Evolutionary conservation across 2,797 vertebrate genomes (phyloP).

Genomic region (Anomalospiza imberbis): DNA sequence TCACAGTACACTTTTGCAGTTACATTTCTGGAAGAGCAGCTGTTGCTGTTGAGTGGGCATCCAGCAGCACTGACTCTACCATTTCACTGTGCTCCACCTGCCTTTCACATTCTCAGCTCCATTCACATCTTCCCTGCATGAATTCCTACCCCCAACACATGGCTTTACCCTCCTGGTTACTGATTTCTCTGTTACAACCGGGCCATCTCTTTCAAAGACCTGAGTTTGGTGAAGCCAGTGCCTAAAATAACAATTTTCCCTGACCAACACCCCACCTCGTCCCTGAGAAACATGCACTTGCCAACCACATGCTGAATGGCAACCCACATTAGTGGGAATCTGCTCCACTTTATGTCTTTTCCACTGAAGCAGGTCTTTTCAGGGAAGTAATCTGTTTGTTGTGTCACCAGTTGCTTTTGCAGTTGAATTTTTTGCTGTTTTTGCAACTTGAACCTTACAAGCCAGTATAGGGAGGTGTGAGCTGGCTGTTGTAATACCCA

Average conservation of each 20-base stretch:
- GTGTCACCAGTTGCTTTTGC: background rate
- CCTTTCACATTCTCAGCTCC: background rate
- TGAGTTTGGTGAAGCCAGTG: background rate
- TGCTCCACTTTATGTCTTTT: background rate
- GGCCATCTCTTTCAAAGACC: background rate
- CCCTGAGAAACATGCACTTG: background rate
- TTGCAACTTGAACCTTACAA: background rate
- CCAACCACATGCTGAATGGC: background rate
- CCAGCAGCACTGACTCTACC: no score
- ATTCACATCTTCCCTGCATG: accelerated
- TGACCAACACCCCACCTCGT: accelerated
- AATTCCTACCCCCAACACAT: background rate
- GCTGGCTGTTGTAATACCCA: background rate
- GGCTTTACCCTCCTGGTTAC: background rate
- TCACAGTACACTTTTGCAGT: background rate
- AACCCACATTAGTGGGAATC: background rate
- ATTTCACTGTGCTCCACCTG: background rate
- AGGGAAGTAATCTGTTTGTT: background rate
- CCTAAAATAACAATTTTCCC: background rate
- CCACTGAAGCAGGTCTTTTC: background rate
- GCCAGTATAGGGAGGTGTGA: background rate
- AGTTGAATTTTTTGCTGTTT: background rate
- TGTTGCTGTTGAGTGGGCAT: background rate
- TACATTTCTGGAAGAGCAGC: background rate
- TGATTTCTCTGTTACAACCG: background rate